Evolutionary conservation across 1,140 invertebrate genomes (phyloP).

Genomic region (Drosophila pallidifrons): DNA sequence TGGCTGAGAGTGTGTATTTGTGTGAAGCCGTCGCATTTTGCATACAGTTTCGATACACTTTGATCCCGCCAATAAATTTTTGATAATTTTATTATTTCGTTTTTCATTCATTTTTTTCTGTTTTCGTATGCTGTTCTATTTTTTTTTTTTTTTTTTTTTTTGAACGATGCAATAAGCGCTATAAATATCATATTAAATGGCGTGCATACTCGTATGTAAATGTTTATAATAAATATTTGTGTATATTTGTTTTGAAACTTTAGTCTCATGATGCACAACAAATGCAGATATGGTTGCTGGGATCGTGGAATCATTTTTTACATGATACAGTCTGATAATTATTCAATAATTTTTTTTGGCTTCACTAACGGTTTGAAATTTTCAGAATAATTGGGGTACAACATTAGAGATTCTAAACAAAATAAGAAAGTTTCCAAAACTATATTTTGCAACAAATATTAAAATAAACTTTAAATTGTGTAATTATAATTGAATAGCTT

Average conservation of each 20-base stretch:
- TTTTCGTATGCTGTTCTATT: constrained; percentile 37
- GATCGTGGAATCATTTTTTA: not conserved
- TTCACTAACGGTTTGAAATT: no score
- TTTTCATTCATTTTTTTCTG: constrained; percentile 44
- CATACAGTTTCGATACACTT: constrained; percentile 80
- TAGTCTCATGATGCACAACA: constrained; percentile 16
- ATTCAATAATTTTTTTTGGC: no score
- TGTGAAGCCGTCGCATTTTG: constrained; percentile 52
- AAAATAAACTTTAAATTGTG: no score
- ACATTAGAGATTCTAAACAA: no score
- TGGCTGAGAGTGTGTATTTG: constrained; percentile 25
- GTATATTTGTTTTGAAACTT: constrained; percentile 30
- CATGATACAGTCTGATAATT: not conserved
- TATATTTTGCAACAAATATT: no score
- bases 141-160: constrained; percentile 52
- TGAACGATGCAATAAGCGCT: constrained; percentile 77
- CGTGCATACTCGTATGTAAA: constrained; percentile 70
- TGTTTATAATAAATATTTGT: constrained; percentile 42
- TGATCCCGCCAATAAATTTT: constrained; percentile 77
- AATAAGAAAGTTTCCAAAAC: no score
- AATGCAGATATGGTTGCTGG: constrained; percentile 2
- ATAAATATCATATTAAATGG: constrained; percentile 75
- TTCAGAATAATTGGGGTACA: no score
- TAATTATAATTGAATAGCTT: no score
- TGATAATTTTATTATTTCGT: constrained; percentile 80